Conservation (phyloP, 2,797 vertebrate genomes). For the Lacerta agilis region DNA sequence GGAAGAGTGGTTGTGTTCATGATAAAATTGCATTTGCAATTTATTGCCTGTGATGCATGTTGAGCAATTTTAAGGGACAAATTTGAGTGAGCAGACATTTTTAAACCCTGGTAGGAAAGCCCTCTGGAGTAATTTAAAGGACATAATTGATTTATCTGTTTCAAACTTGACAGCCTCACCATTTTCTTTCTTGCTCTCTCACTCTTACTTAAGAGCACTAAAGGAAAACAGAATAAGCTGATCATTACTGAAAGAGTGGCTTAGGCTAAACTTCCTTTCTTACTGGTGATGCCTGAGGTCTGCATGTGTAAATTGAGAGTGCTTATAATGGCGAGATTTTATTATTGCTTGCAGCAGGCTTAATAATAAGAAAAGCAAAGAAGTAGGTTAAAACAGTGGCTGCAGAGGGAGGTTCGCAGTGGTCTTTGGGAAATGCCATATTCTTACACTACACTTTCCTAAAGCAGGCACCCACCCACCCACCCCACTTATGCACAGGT, state of each 20-base stretch:
- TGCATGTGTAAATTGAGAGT: background rate
- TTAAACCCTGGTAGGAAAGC: slow-evolving; percentile 62
- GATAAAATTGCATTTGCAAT: slow-evolving; percentile 47
- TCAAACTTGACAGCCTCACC: slow-evolving; percentile 44
- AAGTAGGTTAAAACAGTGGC: background rate
- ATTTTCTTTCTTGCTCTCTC: slow-evolving; percentile 33
- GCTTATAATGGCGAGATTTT: background rate
- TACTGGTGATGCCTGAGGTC: slow-evolving; percentile 9
- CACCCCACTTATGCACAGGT: background rate
- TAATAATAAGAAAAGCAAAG: background rate
- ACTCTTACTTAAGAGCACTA: slow-evolving; percentile 18
- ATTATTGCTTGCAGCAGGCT: background rate
- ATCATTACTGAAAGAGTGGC: background rate
- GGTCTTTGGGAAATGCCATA: background rate
- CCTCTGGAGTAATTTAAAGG: slow-evolving; percentile 57
- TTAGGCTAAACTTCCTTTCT: slow-evolving; percentile 3
- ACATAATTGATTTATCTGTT: slow-evolving; percentile 62
- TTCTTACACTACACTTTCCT: background rate
- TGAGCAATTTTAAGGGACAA: slow-evolving; percentile 41
- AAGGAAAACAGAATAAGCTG: slow-evolving; percentile 36
- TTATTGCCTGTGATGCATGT: slow-evolving; percentile 33
- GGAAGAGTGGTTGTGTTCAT: slow-evolving; percentile 37
- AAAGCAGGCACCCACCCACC: too few species aligned
- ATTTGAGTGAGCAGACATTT: slow-evolving; percentile 55
- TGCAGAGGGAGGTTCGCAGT: background rate